Conservation (phyloP, 2,113 vertebrate species). For the Scatophagus argus region DNA sequence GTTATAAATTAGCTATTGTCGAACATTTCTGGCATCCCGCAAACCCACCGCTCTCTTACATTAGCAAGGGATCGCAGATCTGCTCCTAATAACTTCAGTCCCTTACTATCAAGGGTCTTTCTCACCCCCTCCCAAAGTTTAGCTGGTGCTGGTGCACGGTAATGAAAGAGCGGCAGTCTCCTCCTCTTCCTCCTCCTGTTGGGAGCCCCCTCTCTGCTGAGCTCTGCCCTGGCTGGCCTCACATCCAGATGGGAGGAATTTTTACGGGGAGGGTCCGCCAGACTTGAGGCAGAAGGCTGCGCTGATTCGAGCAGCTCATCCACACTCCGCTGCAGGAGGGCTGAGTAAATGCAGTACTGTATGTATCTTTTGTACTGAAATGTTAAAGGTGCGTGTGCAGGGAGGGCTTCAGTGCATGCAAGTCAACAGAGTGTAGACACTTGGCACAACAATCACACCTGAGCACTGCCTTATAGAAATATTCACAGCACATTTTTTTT, state of each 20-base stretch:
- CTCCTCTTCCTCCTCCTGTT: conserved; percentile 59
- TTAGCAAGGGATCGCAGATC: conserved; percentile 9
- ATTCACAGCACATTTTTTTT: background rate
- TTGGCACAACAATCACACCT: conserved; percentile 19
- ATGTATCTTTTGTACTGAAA: conserved; percentile 3
- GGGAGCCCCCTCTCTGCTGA: conserved; percentile 72
- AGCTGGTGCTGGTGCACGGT: conserved; percentile 53
- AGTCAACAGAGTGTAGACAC: background rate
- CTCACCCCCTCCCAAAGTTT: conserved; percentile 49
- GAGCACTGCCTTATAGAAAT: conserved; percentile 18
- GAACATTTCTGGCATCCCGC: background rate
- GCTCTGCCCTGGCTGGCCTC: conserved; percentile 84
- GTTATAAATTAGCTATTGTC: background rate
- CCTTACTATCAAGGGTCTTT: conserved; percentile 18
- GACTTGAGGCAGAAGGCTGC: conserved; percentile 63
- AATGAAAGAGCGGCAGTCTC: conserved; percentile 66
- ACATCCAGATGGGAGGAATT: conserved; percentile 87
- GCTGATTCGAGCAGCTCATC: conserved; percentile 59
- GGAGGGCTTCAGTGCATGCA: background rate
- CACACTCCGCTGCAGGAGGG: conserved; percentile 21
- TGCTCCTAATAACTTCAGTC: conserved; percentile 17
- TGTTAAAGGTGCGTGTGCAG: conserved; percentile 8
- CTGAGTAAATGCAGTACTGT: conserved; percentile 25
- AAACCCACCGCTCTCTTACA: background rate
- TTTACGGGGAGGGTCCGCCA: conserved; percentile 82